Evolutionary conservation across 2,113 vertebrate genomes (phyloP), one percentile per base, ranked within the genome.

Genomic region (Xenopus borealis): DNA sequence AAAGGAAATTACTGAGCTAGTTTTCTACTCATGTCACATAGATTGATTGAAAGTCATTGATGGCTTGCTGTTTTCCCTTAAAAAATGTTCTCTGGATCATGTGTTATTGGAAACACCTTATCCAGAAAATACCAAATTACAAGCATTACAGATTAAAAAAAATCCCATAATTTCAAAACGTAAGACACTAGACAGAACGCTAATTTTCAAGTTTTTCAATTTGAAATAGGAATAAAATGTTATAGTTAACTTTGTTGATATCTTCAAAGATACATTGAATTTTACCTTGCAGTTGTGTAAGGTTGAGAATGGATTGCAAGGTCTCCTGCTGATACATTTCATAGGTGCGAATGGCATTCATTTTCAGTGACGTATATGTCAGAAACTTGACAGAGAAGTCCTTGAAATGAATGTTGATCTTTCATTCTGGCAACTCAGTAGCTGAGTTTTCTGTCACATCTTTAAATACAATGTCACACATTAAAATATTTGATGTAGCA

Each of bases 351-450:
- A 82, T 76, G 12, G 3, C 57, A 71, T 17, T 70, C 0, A 72
- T 70, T 81, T 30, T 70, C 57, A 74, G 33, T 12, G 57, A 82
- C 63, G 17, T 66, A 62, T 45, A n/a, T 18, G 71, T 68, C 46
- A 78, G 68, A 72, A 3, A 3, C n/a, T 58, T 72, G 7, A 5
- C 71, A 65, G 62, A 75, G n/a, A 74, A 59, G 7, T 16, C 75
- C 46, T 75, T 69, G 62, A 47, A 69, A 67, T 18, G 20, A 75
- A 19, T 0, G 7, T 69, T 75, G 78, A 11, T 78, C 67, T 67
- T 16, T 12, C 11, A 71, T 4, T 80, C 10, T 61, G 18, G 17
- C 13, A 71, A 16, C 52, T 74, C 14, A 4, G 19, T 66, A 44
- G 10, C 0, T 59, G 14, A 30, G 65, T 72, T 77, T 12, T 6